phyloP scores from a whole-genome alignment of 2,797 vertebrate species.

The Sarcophilus harrisii region DNA sequence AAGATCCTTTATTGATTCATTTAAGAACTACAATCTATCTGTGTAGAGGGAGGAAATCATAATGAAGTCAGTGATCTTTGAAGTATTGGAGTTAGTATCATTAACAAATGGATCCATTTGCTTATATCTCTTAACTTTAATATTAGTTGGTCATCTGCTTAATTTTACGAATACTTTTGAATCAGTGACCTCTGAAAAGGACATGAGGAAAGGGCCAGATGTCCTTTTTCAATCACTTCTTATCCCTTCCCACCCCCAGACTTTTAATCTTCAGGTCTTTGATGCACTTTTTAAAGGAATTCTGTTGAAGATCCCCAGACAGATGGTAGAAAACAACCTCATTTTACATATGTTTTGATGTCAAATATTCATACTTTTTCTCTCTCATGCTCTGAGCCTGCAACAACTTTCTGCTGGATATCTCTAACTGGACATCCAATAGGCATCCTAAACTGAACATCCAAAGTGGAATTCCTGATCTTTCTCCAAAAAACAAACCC shows the following conservation, averaged over 20 bases:
- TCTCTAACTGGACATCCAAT: neutral
- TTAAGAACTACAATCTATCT: neutral
- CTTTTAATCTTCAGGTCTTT: neutral
- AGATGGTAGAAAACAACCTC: neutral
- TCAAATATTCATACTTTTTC: neutral
- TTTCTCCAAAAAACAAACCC: neutral
- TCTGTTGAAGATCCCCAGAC: neutral
- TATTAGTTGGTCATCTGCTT: neutral
- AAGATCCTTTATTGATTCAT: neutral
- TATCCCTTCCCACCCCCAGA: neutral
- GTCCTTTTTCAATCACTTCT: neutral
- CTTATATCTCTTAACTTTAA: conserved; percentile 2
- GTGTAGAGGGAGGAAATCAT: neutral
- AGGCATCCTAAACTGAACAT: neutral
- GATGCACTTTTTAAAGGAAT: neutral
- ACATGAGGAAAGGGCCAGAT: neutral
- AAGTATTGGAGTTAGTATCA: neutral
- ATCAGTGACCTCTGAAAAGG: conserved; percentile 24
- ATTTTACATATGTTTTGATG: neutral
- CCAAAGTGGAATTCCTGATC: neutral
- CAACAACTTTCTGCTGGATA: neutral
- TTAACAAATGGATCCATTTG: neutral
- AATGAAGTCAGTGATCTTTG: neutral
- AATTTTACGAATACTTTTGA: conserved; percentile 2
- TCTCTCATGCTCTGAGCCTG: neutral